Conservation (phyloP, 2,797 vertebrate species). For the Tapera naevia region DNA sequence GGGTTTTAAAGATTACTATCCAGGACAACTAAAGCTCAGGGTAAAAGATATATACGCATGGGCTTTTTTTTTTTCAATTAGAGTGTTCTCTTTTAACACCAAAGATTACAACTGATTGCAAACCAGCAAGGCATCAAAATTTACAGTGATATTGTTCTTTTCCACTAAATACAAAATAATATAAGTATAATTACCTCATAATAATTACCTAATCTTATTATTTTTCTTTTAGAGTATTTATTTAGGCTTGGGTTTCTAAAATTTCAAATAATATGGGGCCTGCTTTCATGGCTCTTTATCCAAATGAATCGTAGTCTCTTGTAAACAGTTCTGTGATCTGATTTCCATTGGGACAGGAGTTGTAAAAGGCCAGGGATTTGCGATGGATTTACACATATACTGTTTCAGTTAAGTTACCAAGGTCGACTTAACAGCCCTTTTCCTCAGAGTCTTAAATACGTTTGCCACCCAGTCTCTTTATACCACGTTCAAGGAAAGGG, state of each 20-base stretch:
- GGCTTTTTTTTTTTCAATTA: constrained; percentile 27
- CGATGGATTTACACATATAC: constrained; percentile 96
- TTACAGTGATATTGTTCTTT: constrained; percentile 60
- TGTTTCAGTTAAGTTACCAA: constrained; percentile 90
- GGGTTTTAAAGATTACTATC: constrained; percentile 3
- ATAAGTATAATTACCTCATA: constrained; percentile 75
- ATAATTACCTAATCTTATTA: constrained; percentile 82
- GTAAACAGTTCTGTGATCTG: constrained; percentile 92
- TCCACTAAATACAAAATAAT: constrained; percentile 73
- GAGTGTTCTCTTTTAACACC: constrained; percentile 66
- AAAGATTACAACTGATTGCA: constrained; percentile 65
- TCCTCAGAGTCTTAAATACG: constrained; percentile 77
- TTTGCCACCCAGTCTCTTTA: constrained; percentile 79
- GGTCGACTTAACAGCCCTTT: constrained; percentile 83
- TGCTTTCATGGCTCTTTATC: constrained; percentile 87
- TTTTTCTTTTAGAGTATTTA: constrained; percentile 82
- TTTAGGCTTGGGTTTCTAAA: constrained; percentile 82
- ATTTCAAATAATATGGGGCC: constrained; percentile 78
- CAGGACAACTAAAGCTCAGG: constrained; percentile 45
- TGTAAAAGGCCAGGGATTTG: constrained; percentile 87
- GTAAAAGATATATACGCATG: background rate
- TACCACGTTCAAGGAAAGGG: constrained; percentile 8
- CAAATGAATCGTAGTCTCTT: constrained; percentile 86
- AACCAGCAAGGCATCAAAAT: constrained; percentile 44
- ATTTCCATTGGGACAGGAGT: constrained; percentile 86